Percentiles rank a stretch among this genome's conserved stretches.
These are phyloP conservation scores for Polypterus bichir DNA, from an alignment of 2,113 vertebrate species.

Conservation along the genomic window DNA sequence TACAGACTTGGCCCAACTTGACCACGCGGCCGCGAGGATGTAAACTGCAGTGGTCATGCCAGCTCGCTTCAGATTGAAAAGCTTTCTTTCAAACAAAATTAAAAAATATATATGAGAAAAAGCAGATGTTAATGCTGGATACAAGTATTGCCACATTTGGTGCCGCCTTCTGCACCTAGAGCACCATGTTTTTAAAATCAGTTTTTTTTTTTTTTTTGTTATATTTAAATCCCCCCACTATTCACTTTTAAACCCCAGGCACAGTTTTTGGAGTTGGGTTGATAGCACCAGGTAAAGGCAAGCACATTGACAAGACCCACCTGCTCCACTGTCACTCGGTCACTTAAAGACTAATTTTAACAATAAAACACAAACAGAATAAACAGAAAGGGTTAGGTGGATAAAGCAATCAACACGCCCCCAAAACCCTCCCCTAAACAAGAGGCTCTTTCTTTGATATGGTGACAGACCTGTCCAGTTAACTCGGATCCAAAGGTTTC, in stretches of 20 bases:
- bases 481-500: too few species aligned
- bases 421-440: too few species aligned
- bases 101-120: slow-evolving; percentile 23
- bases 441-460: too few species aligned
- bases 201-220: slow-evolving; percentile 23
- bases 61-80: slow-evolving; percentile 19
- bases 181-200: slow-evolving; percentile 42
- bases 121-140: slow-evolving; percentile 2
- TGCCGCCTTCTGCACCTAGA: slow-evolving; percentile 45
- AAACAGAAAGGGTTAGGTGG: neutral
- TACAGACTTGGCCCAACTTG: slow-evolving; percentile 15
- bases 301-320: neutral
- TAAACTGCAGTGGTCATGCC: slow-evolving; percentile 34
- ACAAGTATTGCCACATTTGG: slow-evolving; percentile 24
- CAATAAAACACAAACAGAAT: neutral
- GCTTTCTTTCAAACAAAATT: slow-evolving; percentile 32
- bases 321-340: slow-evolving; percentile 49
- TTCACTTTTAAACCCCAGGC: slow-evolving; percentile 31
- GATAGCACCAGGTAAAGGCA: slow-evolving; percentile 53
- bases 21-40: slow-evolving; percentile 25
- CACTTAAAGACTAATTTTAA: slow-evolving; percentile 26
- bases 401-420: too few species aligned
- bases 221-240: slow-evolving; percentile 35
- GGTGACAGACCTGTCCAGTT: too few species aligned
- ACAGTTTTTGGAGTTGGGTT: slow-evolving; percentile 42